Base-by-base conservation (phyloP, 2,888 invertebrate genomes). In the Auanema sp. region DNA sequence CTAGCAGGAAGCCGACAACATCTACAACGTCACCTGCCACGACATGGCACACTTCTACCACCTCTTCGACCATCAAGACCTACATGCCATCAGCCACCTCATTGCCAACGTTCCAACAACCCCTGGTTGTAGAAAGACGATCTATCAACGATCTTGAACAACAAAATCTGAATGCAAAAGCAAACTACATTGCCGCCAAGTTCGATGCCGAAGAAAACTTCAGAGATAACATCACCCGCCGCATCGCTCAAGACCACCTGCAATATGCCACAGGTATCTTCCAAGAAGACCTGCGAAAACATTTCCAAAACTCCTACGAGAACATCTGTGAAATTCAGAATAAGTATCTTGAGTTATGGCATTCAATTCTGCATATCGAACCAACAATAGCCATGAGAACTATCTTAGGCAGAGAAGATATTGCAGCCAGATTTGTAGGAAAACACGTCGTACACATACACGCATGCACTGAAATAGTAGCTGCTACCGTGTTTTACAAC, bases 311-410 rank as follows among this genome's bases (percentile, higher is more conserved):
- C 8, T n/a, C n/a, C 2, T 52, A 52, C 24, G 57, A 60, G 12
- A 11, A 25, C 43, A 55, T 60, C 8, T 68, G 68, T 25, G 50
- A 49, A 25, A 47, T 59, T 14, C 65, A 68, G 47, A 65, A 65
- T 41, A n/a, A 25, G 0, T 65, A 65, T 12, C 43, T 62, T n/a
- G 58, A 61, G 12, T 50, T 56, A 2, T 58, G 58, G 12, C 58
- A 56, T 44, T 55, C 55, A 5, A 21, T 68, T 21, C 8, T 68
- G 16, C 55, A 43, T 0, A 61, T 68, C 14, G 65, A 68, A 43
- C 68, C 68, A 2, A 62, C 68, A 1, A n/a, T 62, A 10, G 68
- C 65, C 11, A 62, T 68, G 47, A 24, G 68, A 8, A 47, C 65
- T 4, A 21, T 65, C 16, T 51, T 68, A n/a, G 55, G 59, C 49